A percentile compares a stretch with the other conserved stretches of the same genome.
Evolutionary conservation across 2,888 invertebrate species (phyloP).

Genomic region (Anticlea derivata): DNA sequence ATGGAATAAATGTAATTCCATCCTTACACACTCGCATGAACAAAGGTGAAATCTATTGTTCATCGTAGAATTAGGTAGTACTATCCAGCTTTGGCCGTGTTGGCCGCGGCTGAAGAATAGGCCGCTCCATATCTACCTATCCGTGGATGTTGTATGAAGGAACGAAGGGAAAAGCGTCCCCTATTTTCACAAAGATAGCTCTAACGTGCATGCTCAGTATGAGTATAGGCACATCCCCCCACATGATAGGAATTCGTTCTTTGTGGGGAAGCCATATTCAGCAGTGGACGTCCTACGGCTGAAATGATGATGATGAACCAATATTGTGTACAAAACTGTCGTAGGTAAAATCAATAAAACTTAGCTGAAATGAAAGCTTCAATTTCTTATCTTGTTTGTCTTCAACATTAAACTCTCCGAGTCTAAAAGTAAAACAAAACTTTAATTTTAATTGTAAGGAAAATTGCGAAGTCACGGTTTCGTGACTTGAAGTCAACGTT

Average conservation of each 20-base stretch:
- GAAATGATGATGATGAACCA: no score
- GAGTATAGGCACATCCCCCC: no score
- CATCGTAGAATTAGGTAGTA: no score
- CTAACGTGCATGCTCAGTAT: no score
- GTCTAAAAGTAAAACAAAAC: slow-evolving; percentile 14
- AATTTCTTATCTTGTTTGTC: not conserved
- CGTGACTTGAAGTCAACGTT: slow-evolving; percentile 44
- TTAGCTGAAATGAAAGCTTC: not conserved
- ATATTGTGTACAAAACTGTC: not conserved
- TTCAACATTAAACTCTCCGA: not conserved
- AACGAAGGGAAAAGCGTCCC: no score
- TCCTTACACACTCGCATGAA: not conserved
- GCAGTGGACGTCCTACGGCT: no score
- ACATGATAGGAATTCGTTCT: no score
- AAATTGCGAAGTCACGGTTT: slow-evolving; percentile 34
- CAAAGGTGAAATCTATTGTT: not conserved
- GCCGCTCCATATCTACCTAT: no score
- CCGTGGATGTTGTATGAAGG: no score
- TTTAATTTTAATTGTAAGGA: slow-evolving; percentile 36
- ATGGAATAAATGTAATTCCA: slow-evolving; percentile 8
- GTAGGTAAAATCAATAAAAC: not conserved
- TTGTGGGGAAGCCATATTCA: no score
- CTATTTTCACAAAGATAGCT: not conserved
- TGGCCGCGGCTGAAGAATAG: no score
- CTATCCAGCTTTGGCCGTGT: no score